phyloP scores from a whole-genome alignment of 2,888 invertebrate species.

The Lamproptera curius region DNA sequence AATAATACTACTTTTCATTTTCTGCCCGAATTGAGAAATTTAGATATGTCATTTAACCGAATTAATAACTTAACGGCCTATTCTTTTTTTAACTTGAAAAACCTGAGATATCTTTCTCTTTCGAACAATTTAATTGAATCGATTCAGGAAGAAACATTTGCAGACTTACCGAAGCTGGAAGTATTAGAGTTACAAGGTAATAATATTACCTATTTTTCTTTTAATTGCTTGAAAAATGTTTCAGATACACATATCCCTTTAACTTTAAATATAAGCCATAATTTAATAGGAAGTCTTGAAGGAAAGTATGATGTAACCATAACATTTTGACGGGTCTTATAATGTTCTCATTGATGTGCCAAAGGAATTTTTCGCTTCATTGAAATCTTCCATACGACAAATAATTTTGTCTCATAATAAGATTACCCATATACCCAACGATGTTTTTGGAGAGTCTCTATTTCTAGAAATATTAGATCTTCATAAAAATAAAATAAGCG shows the following conservation, averaged over 20 bases:
- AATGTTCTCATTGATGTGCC: conserved; percentile 83
- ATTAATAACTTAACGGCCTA: conserved; percentile 83
- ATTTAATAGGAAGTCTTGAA: conserved; percentile 74
- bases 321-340: conserved; percentile 84
- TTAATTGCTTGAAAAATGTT: conserved; percentile 83
- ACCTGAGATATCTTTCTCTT: conserved; percentile 88
- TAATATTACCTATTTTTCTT: conserved; percentile 82
- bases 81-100: conserved; percentile 87
- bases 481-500: conserved; percentile 84
- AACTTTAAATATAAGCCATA: conserved; percentile 86
- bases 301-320: conserved; percentile 78
- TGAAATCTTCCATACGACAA: conserved; percentile 81
- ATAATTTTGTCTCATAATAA: conserved; percentile 87
- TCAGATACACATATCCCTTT: conserved; percentile 82
- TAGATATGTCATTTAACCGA: conserved; percentile 88
- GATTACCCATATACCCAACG: conserved; percentile 82
- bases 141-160: conserved; percentile 85
- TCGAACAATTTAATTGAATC: conserved; percentile 88
- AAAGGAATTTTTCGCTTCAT: conserved; percentile 80
- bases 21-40: conserved; percentile 84
- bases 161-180: conserved; percentile 85
- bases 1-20: conserved; percentile 84
- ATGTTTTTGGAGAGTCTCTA: conserved; percentile 84
- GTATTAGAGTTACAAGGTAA: conserved; percentile 90
- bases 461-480: conserved; percentile 86